Evolutionary conservation across 1,140 invertebrate species (phyloP), one percentile per base, ranked within the genome.

Genomic region (Pissodes strobi): DNA sequence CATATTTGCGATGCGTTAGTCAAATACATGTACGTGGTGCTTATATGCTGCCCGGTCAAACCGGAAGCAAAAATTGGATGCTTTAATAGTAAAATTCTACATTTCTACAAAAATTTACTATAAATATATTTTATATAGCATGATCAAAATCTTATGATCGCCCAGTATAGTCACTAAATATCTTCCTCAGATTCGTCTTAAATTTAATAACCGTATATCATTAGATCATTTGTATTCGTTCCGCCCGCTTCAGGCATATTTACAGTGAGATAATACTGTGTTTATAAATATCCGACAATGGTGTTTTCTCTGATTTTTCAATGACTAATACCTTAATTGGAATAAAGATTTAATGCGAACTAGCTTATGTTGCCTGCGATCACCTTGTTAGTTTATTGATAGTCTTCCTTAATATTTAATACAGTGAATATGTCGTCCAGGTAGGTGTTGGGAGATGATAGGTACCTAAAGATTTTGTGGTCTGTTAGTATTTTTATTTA

Each of bases 301-400:
- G n/a, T 8, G n/a, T 49, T 9, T 25, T 12, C 17, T 49, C 10
- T 49, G 18, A 21, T 23, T 23, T 22, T 21, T 49, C 18, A 8
- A 49, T 49, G 46, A 49, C 46, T 23, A 25, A 49, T 21, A 49
- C 22, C 22, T 27, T 2, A 49, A 49, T 25, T 49, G 46, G 23
- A n/a, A 49, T 8, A 43, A 9, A 17, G 41, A 10, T 37, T 37
- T 37, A 10, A 37, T 37, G n/a, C 41, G n/a, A 45, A 45, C 41
- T 10, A 45, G 18, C 41, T 15, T 45, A n/a, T 17, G 41, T 18
- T 1, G 30, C 13, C 13, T 9, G n/a, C n/a, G n/a, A n/a, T n/a
- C n/a, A n/a, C n/a, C n/a, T n/a, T n/a, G n/a, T n/a, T n/a, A n/a
- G n/a, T n/a, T n/a, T n/a, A n/a, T n/a, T n/a, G n/a, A n/a, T n/a